A percentile compares a stretch with the other conserved stretches of the same genome.
These are phyloP conservation scores for Blastomussa wellsi DNA, from an alignment of 92 coral and sea anemone species.

Conservation along the genomic window DNA sequence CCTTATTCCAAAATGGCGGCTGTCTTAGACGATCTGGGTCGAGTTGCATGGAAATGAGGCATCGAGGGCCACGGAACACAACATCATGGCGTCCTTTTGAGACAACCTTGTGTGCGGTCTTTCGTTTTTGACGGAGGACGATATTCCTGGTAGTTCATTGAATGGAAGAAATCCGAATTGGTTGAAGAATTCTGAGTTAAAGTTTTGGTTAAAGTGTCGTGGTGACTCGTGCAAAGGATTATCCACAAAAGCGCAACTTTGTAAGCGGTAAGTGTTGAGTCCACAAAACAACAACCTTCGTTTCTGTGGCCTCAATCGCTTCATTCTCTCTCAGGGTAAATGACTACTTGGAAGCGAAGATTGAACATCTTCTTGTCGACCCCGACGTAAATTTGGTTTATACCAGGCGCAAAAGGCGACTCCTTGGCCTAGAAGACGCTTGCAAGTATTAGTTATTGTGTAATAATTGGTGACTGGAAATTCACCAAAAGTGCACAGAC, in stretches of 20 bases:
- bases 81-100: background rate
- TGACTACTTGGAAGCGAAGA: conserved; percentile 4
- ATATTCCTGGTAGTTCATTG: conserved; percentile 49
- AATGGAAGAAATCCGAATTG: conserved; percentile 42
- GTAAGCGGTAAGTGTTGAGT: conserved; percentile 31
- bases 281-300: background rate
- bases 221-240: conserved; percentile 54
- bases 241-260: conserved; percentile 23
- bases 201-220: conserved; percentile 51
- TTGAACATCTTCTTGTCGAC: conserved; percentile 15
- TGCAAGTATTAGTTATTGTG: background rate
- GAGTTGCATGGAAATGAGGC: conserved; percentile 38
- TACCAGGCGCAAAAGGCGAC: conserved; percentile 30
- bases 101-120: conserved; percentile 35
- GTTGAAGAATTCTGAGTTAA: conserved; percentile 36
- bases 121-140: conserved; percentile 44
- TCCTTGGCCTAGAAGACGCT: conserved; percentile 2
- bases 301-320: background rate
- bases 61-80: conserved; percentile 20
- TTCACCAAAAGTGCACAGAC: conserved; percentile 37
- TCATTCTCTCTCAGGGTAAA: conserved; percentile 1
- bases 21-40: conserved; percentile 19
- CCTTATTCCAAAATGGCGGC: conserved; percentile 15
- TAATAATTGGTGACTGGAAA: conserved; percentile 45
- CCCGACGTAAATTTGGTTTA: conserved; percentile 20